Evolutionary conservation across 1,140 invertebrate genomes (phyloP).

Genomic region (Laupala kohalensis): DNA sequence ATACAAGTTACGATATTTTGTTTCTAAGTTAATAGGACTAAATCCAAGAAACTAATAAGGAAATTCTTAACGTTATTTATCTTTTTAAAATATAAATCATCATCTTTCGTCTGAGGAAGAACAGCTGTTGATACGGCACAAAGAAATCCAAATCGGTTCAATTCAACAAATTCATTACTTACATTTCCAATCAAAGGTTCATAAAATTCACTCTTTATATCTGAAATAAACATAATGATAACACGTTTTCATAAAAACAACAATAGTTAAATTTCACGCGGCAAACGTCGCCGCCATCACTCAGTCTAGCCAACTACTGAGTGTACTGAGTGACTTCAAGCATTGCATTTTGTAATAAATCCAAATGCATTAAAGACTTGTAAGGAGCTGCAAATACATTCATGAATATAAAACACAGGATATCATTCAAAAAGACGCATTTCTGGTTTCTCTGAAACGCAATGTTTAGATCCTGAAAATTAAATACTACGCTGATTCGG

Average conservation of each 20-base stretch:
- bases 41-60: background rate
- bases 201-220: constrained; percentile 16
- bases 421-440: too few relatives aligned
- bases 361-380: too few relatives aligned
- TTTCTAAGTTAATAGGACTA: background rate
- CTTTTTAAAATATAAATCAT: too few relatives aligned
- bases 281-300: background rate
- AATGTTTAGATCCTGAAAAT: too few relatives aligned
- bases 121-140: background rate
- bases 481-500: too few relatives aligned
- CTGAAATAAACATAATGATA: constrained; percentile 12
- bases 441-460: too few relatives aligned
- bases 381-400: too few relatives aligned
- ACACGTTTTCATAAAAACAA: background rate
- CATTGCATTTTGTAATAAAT: too few relatives aligned
- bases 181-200: constrained; percentile 13
- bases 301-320: too few relatives aligned
- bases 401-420: too few relatives aligned
- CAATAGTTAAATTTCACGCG: background rate
- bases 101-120: background rate
- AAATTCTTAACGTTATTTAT: background rate
- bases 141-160: background rate
- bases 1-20: background rate
- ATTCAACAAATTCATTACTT: background rate
- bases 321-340: too few relatives aligned